Evolutionary conservation across 1,140 invertebrate species (phyloP).

Genomic region (Xylocopa sonorina): DNA sequence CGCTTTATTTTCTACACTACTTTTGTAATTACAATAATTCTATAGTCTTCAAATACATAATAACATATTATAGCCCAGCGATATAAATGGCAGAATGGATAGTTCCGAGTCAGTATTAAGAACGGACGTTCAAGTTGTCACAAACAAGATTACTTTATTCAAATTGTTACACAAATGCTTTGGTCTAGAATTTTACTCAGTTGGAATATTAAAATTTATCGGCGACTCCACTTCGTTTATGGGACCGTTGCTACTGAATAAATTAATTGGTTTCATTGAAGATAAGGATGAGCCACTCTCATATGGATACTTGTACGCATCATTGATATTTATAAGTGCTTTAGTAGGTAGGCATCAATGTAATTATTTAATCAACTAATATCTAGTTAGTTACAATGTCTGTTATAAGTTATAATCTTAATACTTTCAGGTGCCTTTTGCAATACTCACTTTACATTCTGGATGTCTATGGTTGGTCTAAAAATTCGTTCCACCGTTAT

Average conservation of each 20-base stretch:
- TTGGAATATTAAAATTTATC: constrained; percentile 93
- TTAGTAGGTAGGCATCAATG: constrained; percentile 82
- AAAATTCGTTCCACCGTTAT: constrained; percentile 94
- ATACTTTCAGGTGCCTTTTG: constrained; percentile 88
- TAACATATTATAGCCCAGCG: constrained; percentile 30
- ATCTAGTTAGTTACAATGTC: background rate
- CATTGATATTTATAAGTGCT: constrained; percentile 86
- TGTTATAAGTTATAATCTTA: background rate
- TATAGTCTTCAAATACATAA: background rate
- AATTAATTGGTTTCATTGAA: constrained; percentile 91
- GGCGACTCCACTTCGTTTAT: constrained; percentile 93
- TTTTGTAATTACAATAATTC: background rate
- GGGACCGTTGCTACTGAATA: constrained; percentile 93
- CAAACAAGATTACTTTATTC: constrained; percentile 85
- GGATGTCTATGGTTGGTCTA: constrained; percentile 91
- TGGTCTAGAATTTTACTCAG: constrained; percentile 92
- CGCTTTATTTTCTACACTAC: background rate
- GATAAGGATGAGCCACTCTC: constrained; percentile 85
- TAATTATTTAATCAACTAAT: background rate
- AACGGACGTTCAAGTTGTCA: constrained; percentile 33
- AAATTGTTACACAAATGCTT: constrained; percentile 91
- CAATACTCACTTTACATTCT: constrained; percentile 94
- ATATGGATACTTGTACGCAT: constrained; percentile 91
- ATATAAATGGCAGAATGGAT: constrained; percentile 29
- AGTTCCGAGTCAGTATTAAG: constrained; percentile 38